Evolutionary conservation across 1,140 invertebrate genomes (phyloP).

Genomic region (Drosophila grimshawi): DNA sequence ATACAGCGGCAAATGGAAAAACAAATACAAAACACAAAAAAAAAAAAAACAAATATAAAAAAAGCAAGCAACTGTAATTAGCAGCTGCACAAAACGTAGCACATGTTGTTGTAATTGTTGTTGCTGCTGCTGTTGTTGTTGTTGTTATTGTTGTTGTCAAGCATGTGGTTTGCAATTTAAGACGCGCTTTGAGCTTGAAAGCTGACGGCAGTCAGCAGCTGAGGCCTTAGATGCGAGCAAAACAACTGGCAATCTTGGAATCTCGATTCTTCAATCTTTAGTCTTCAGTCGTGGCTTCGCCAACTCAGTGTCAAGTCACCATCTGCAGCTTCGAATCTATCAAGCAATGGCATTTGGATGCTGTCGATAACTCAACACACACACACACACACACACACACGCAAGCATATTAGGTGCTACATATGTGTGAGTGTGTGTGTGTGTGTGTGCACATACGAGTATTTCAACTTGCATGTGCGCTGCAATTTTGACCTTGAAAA

Average conservation of each 20-base stretch:
- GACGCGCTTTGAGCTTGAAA: conserved; percentile 56
- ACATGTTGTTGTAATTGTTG: conserved; percentile 50
- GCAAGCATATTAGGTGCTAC: not conserved
- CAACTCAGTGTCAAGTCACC: conserved; percentile 33
- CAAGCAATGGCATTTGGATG: conserved; percentile 45
- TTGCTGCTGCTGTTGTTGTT: conserved; percentile 37
- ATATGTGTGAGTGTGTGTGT: conserved; percentile 3
- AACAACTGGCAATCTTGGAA: conserved; percentile 34
- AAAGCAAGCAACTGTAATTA: conserved; percentile 77
- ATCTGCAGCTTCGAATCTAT: conserved; percentile 46
- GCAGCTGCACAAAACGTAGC: conserved; percentile 73
- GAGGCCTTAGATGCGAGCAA: conserved; percentile 19
- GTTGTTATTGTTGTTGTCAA: conserved; percentile 41
- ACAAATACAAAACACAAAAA: conserved; percentile 41
- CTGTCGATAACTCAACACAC: conserved; percentile 64
- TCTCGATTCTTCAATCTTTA: conserved; percentile 25
- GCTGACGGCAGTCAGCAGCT: conserved; percentile 29
- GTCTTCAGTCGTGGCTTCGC: conserved; percentile 1
- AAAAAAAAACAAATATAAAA: conserved; percentile 34
- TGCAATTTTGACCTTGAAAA: conserved; percentile 76
- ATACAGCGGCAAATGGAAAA: conserved; percentile 37
- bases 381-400: conserved; percentile 31
- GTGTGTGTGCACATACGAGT: conserved; percentile 33
- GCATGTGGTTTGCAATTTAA: conserved; percentile 80
- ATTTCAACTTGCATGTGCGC: conserved; percentile 38